Evolutionary conservation across 1,140 invertebrate genomes (phyloP).

Genomic region (Scaptomyza montana): DNA sequence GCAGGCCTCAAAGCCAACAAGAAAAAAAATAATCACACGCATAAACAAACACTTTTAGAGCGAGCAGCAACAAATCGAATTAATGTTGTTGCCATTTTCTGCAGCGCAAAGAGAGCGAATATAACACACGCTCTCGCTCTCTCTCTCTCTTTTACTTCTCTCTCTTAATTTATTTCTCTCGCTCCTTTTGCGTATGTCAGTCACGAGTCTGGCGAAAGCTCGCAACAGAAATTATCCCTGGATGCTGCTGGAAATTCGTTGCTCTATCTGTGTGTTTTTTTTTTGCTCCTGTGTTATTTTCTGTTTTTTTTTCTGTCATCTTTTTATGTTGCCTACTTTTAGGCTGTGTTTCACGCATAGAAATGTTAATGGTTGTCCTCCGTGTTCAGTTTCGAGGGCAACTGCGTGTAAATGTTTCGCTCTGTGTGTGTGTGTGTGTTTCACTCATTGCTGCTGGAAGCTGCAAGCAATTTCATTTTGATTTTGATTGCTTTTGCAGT

Average conservation of each 20-base stretch:
- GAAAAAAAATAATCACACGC: conserved; percentile 55
- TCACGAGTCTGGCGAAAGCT: conserved; percentile 61
- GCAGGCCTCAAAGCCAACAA: conserved; percentile 28
- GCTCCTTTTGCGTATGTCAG: conserved; percentile 21
- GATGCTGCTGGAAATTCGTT: conserved; percentile 71
- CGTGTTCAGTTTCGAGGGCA: conserved; percentile 56
- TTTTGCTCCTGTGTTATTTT: conserved; percentile 24
- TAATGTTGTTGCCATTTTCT: conserved; percentile 54
- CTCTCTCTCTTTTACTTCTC: conserved; percentile 6
- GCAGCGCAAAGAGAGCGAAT: conserved; percentile 42
- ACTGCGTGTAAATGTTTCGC: conserved; percentile 13
- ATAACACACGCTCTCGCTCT: conserved; percentile 9
- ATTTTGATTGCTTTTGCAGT: conserved; percentile 54
- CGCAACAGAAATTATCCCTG: conserved; percentile 72
- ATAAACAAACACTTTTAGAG: conserved; percentile 82
- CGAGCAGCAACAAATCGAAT: conserved; percentile 61
- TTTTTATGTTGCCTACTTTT: conserved; percentile 61
- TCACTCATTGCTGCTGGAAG: conserved; percentile 36
- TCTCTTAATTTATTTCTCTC: not conserved
- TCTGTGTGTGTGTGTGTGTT: conserved; percentile 15
- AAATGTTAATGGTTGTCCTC: conserved; percentile 77
- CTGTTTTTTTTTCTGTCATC: conserved; percentile 7
- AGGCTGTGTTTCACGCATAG: conserved; percentile 64
- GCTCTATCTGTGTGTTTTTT: conserved; percentile 9
- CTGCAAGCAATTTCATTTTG: conserved; percentile 70